Conservation (phyloP, 2,113 vertebrate genomes). For the Pelvicachromis taeniatus region DNA sequence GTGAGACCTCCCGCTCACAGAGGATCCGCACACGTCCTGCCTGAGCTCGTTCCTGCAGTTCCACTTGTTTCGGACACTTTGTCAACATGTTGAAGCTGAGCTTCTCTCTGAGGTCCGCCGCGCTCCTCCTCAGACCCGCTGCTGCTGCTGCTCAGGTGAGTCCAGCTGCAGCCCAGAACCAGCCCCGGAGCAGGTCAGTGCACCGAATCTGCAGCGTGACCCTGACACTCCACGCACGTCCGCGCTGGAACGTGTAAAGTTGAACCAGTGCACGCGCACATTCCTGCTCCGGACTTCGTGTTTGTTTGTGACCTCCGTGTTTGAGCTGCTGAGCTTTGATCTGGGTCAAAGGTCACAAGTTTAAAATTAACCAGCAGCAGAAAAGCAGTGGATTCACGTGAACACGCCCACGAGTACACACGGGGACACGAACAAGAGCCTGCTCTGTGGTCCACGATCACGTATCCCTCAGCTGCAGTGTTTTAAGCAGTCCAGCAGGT, state of each 20-base stretch:
- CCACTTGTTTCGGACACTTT: neutral
- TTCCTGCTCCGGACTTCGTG: neutral
- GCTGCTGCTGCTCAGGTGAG: constrained; percentile 39
- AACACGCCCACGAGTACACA: neutral
- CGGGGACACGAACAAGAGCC: neutral
- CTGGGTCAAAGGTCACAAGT: neutral
- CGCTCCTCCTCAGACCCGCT: neutral
- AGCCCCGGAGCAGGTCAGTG: neutral
- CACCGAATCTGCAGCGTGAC: neutral
- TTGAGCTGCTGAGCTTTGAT: neutral
- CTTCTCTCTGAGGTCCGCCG: neutral
- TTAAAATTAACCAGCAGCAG: constrained; percentile 2
- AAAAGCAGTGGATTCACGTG: neutral
- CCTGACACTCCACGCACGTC: neutral
- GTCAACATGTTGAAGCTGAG: constrained; percentile 22
- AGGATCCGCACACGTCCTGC: neutral
- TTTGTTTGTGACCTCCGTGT: neutral
- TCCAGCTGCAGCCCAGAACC: neutral
- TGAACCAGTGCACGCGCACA: neutral
- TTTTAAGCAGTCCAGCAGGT: neutral
- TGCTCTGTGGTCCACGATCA: neutral
- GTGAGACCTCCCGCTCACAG: neutral
- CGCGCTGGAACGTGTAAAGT: neutral
- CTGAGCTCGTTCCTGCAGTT: neutral
- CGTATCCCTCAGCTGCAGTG: neutral